Conservation (phyloP, 1,140 invertebrate genomes). For the Galendromus occidentalis region DNA sequence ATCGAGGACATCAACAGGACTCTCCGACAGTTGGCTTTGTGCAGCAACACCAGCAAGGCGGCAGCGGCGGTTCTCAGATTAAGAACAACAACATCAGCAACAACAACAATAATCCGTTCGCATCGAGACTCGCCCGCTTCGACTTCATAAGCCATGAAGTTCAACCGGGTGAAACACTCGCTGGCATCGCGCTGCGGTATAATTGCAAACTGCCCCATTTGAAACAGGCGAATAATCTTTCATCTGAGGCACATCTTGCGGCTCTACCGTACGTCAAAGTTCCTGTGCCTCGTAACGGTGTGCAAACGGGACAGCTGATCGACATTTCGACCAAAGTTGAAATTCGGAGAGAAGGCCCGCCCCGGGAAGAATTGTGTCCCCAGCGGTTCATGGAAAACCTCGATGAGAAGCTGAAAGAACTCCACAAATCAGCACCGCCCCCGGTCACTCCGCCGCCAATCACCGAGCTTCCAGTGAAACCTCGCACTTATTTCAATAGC, state of each 20-base stretch:
- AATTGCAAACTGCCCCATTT: background rate
- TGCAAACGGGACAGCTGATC: background rate
- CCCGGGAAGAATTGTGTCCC: background rate
- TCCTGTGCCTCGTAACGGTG: background rate
- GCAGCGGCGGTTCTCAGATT: background rate
- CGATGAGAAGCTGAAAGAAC: background rate
- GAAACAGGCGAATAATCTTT: background rate
- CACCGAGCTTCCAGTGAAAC: background rate
- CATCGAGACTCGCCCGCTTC: background rate
- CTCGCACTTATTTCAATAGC: background rate
- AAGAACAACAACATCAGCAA: background rate
- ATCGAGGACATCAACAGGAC: background rate
- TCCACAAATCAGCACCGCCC: background rate
- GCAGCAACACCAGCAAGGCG: too few relatives aligned
- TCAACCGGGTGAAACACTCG: background rate
- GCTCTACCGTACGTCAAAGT: background rate
- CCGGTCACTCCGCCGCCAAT: background rate
- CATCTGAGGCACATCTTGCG: background rate
- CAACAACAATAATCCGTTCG: background rate
- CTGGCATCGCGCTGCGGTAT: background rate
- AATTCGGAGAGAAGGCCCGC: background rate
- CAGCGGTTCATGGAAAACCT: background rate
- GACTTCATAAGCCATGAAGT: constrained; percentile 2
- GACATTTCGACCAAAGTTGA: constrained; percentile 6
- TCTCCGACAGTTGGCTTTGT: background rate